Conservation (phyloP, 1,140 invertebrate species). For the Heliconius melpomene region DNA sequence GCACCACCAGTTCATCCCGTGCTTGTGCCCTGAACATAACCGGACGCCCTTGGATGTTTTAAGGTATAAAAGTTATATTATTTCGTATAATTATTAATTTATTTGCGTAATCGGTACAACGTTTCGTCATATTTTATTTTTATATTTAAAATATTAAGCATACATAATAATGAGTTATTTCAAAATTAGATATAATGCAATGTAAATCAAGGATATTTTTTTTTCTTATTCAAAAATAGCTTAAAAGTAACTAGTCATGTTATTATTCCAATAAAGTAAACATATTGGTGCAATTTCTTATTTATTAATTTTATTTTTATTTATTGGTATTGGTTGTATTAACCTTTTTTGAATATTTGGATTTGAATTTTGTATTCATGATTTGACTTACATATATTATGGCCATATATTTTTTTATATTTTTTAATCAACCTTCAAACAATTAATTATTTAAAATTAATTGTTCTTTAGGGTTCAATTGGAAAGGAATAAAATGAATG, state of each 20-base stretch:
- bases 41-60: slow-evolving; percentile 67
- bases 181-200: background rate
- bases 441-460: background rate
- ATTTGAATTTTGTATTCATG: too few species aligned
- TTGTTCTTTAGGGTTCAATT: slow-evolving; percentile 41
- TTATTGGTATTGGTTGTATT: too few species aligned
- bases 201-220: background rate
- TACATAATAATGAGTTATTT: background rate
- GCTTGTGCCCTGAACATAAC: slow-evolving; percentile 58
- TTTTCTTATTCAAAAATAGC: too few species aligned
- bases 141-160: background rate
- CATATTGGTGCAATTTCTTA: too few species aligned
- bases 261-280: too few species aligned
- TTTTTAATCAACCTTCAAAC: background rate
- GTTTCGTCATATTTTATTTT: too few species aligned
- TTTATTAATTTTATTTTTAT: too few species aligned
- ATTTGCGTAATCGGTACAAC: background rate
- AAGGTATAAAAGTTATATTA: slow-evolving; percentile 45
- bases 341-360: too few species aligned
- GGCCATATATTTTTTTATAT: background rate
- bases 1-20: slow-evolving; percentile 60
- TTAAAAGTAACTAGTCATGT: background rate
- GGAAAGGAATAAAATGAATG: slow-evolving; percentile 21
- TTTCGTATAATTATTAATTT: background rate
- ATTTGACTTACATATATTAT: background rate